Percentiles rank a stretch among this genome's conserved stretches.
phyloP scores from a whole-genome alignment of 2,797 vertebrate species.

The Cottoperca gobio region DNA sequence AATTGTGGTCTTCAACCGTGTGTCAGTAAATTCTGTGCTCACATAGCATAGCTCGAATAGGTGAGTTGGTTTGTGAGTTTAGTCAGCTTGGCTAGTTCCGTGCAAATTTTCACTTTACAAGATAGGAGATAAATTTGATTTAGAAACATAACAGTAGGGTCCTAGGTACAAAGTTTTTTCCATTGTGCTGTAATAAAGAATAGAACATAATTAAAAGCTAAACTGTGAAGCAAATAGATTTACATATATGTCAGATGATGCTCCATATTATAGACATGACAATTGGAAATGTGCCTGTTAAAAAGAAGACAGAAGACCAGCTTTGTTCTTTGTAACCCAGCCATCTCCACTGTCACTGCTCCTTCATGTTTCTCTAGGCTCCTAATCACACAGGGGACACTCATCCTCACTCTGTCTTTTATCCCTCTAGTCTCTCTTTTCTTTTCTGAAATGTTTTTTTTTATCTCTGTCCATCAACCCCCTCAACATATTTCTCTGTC shows the following conservation, averaged over 20 bases:
- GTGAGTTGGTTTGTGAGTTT: not conserved
- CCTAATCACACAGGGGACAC: constrained; percentile 44
- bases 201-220: not conserved
- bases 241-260: not conserved
- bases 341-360: constrained; percentile 6
- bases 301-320: constrained; percentile 3
- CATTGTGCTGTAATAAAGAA: not conserved
- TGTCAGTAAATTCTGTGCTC: not conserved
- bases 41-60: not conserved
- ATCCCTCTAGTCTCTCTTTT: constrained; percentile 27
- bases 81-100: not conserved
- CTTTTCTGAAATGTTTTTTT: constrained; percentile 25
- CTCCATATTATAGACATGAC: not conserved
- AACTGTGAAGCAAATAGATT: not conserved
- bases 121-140: not conserved
- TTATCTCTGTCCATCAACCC: constrained; percentile 30
- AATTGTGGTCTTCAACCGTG: not conserved
- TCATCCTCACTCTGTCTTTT: constrained; percentile 41
- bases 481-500: constrained; percentile 24
- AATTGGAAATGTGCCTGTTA: not conserved
- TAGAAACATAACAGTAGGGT: not conserved
- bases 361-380: constrained; percentile 32
- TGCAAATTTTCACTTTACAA: not conserved
- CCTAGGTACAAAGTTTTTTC: not conserved
- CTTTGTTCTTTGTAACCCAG: not conserved